phyloP scores from a whole-genome alignment of 1,140 invertebrate genomes.

The Delia radicum region DNA sequence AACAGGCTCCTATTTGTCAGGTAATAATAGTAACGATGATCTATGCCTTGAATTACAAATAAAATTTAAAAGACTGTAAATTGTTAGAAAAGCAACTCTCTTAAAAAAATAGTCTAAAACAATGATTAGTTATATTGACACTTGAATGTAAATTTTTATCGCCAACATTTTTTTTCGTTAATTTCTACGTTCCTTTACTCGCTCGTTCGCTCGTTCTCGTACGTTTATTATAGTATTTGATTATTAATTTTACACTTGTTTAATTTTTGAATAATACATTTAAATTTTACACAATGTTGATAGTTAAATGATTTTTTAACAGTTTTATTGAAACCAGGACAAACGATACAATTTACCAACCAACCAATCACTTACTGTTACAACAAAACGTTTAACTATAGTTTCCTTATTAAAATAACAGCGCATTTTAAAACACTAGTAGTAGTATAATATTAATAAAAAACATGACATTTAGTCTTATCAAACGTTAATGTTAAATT shows the following conservation, averaged over 20 bases:
- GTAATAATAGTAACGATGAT: not conserved
- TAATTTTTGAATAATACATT: not conserved
- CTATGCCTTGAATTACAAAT: not conserved
- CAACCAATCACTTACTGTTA: not conserved
- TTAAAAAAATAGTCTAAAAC: not conserved
- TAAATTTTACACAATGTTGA: not conserved
- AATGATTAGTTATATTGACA: not conserved
- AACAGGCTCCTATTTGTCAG: conserved; percentile 16
- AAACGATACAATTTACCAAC: not conserved
- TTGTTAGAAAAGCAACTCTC: conserved; percentile 10
- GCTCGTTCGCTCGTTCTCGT: not conserved
- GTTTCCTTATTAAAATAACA: too few relatives aligned
- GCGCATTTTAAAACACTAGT: not conserved
- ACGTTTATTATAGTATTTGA: not conserved
- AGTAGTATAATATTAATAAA: not conserved
- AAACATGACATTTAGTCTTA: not conserved
- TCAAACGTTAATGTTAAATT: not conserved
- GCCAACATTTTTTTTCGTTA: not conserved
- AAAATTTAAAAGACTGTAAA: not conserved
- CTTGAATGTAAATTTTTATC: not conserved
- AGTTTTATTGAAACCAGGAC: not conserved
- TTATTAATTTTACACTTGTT: not conserved
- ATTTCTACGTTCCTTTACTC: not conserved
- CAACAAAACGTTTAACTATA: not conserved
- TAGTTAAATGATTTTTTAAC: not conserved